Conservation (phyloP, 2,797 vertebrate species). For the Acestrorhynchus altus region DNA sequence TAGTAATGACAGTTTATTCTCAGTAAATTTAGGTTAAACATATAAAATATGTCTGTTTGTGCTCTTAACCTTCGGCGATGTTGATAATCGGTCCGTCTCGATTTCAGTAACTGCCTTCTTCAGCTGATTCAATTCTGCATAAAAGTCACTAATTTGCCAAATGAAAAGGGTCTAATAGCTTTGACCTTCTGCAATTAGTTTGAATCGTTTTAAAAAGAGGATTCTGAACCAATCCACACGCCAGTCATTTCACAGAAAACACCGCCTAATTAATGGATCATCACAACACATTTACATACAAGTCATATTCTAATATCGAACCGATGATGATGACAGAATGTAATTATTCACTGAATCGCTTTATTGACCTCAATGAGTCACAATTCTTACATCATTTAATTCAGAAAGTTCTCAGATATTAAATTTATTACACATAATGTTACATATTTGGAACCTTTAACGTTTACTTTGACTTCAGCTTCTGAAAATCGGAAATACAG, state of each 20-base stretch:
- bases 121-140: background rate
- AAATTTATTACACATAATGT: too few species aligned
- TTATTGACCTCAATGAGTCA: too few species aligned
- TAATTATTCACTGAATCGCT: too few species aligned
- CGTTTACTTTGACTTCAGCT: too few species aligned
- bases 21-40: too few species aligned
- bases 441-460: too few species aligned
- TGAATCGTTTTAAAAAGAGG: background rate
- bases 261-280: background rate
- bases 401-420: too few species aligned
- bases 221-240: background rate
- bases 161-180: conserved; percentile 7
- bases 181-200: background rate
- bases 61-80: background rate
- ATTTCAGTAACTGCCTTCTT: background rate
- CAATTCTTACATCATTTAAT: too few species aligned
- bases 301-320: background rate
- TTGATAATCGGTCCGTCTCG: background rate
- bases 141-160: background rate
- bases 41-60: too few species aligned
- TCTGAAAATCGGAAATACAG: too few species aligned
- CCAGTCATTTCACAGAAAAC: background rate
- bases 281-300: background rate
- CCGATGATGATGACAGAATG: background rate
- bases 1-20: too few species aligned